phyloP scores from a whole-genome alignment of 2,888 invertebrate genomes.

The Andrena bicolor region DNA sequence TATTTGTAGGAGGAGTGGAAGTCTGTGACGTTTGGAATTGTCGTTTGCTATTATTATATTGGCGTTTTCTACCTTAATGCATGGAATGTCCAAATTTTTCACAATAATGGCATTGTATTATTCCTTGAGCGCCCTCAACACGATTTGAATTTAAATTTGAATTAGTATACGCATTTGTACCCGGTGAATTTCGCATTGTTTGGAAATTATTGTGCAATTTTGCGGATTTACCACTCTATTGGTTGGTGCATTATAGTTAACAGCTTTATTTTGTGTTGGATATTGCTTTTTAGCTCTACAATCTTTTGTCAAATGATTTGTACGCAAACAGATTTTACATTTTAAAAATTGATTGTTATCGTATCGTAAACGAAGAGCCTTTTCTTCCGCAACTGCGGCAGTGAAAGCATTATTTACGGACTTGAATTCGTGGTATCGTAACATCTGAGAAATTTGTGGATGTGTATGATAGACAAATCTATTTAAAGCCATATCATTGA shows the following conservation, averaged over 20 bases:
- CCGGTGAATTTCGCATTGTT: too few relatives aligned
- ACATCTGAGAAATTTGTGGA: not conserved
- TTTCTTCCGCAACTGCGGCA: not conserved
- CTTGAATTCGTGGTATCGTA: not conserved
- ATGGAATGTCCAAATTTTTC: constrained; percentile 17
- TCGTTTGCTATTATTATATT: not conserved
- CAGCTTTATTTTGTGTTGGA: too few relatives aligned
- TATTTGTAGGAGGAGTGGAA: not conserved
- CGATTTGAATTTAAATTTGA: not conserved
- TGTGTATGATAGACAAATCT: not conserved
- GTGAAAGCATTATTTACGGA: constrained; percentile 4
- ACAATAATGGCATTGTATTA: constrained; percentile 12
- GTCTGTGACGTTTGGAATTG: not conserved
- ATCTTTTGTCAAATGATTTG: constrained; percentile 2
- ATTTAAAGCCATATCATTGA: constrained; percentile 6
- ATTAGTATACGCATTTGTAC: too few relatives aligned
- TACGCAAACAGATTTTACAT: not conserved
- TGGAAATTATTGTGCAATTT: too few relatives aligned
- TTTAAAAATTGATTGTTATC: not conserved
- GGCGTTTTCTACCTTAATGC: constrained; percentile 6
- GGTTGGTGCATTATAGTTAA: too few relatives aligned
- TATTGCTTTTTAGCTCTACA: not conserved
- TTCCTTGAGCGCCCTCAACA: not conserved
- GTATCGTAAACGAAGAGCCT: not conserved
- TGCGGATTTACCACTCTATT: too few relatives aligned